Evolutionary conservation across 2,888 invertebrate species (phyloP), one percentile per base, ranked within the genome.

Genomic region (Eledona agricola): DNA sequence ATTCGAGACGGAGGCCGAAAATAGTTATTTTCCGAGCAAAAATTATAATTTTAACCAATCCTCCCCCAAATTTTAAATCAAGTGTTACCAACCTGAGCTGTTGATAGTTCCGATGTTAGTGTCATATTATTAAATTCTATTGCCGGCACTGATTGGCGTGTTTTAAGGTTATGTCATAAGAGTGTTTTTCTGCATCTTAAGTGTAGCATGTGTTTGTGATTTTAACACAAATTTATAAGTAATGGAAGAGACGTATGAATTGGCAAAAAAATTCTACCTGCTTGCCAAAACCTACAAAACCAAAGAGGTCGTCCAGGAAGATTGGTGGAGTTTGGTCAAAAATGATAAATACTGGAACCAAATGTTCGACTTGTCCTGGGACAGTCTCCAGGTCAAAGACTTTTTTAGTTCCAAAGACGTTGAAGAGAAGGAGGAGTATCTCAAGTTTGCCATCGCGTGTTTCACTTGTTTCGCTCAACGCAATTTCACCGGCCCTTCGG

Each of bases 401-500:
- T 63, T 57, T 42, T 67, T 72, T 22, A 60, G 51, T 15, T 53
- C 59, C 1, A 42, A 68, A 34, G 58, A 62, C 10, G 57, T 71
- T 42, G 71, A 78, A 20, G 75, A 79, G 50, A 73, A 85, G 58
- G 71, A 86, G 6, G 70, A 64, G 9, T 68, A 69, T 50, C 71
- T 76, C 31, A 67, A 78, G 37, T 73, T 83, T 38, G 89, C 85
- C 1, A 79, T 90, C 9, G 81, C 86, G 20, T 80, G 86, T 59
- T 76, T 91, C 15, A 78, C 88, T 35, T 80, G 81, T 13, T 95
- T 93, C 76, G 81, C 90, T 42, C 89, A 92, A 72, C 80, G 80
- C 40, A 95, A 95, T 76, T 94, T 91, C 83, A 87, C 87, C 35
- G 89, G 93, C 0, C 90, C 91, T 2, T 75, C 79, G 26, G 70